Conservation (phyloP, 1,140 invertebrate genomes). For the Drosophila asahinai region DNA sequence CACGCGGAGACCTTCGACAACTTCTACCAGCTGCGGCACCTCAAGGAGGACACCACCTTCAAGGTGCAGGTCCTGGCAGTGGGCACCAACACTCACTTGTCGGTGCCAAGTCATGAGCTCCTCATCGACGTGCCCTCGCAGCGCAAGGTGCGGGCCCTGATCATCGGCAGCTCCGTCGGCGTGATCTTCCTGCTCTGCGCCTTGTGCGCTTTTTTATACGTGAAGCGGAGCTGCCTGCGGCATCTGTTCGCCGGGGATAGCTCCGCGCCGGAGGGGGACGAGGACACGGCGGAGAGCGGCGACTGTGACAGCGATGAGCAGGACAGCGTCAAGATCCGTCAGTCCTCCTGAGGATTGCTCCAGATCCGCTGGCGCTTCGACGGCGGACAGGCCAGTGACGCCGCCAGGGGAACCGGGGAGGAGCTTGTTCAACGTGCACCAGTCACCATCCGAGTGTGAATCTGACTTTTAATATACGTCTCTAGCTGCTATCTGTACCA, state of each 20-base stretch:
- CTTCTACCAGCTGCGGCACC: slow-evolving; percentile 87
- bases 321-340: slow-evolving; percentile 67
- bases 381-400: slow-evolving; percentile 17
- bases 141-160: slow-evolving; percentile 87
- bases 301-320: slow-evolving; percentile 71
- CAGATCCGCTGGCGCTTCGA: slow-evolving; percentile 70
- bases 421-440: slow-evolving; percentile 18
- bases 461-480: slow-evolving; percentile 63
- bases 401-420: background rate
- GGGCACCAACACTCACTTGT: slow-evolving; percentile 86
- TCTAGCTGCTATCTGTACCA: slow-evolving; percentile 67
- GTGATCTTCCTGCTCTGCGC: slow-evolving; percentile 87
- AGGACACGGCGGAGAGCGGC: slow-evolving; percentile 66
- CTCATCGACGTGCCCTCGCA: slow-evolving; percentile 88
- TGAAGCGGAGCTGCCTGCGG: slow-evolving; percentile 80
- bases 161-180: slow-evolving; percentile 88
- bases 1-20: slow-evolving; percentile 88
- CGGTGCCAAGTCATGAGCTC: slow-evolving; percentile 87
- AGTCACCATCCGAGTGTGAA: slow-evolving; percentile 24
- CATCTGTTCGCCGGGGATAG: slow-evolving; percentile 66
- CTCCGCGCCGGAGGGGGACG: slow-evolving; percentile 49
- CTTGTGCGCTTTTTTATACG: slow-evolving; percentile 87
- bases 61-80: slow-evolving; percentile 89
- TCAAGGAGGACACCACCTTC: slow-evolving; percentile 89
- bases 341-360: slow-evolving; percentile 68